Evolutionary conservation across 2,113 vertebrate species (phyloP), one percentile per base, ranked within the genome.

Genomic region (Notothenia coriiceps): DNA sequence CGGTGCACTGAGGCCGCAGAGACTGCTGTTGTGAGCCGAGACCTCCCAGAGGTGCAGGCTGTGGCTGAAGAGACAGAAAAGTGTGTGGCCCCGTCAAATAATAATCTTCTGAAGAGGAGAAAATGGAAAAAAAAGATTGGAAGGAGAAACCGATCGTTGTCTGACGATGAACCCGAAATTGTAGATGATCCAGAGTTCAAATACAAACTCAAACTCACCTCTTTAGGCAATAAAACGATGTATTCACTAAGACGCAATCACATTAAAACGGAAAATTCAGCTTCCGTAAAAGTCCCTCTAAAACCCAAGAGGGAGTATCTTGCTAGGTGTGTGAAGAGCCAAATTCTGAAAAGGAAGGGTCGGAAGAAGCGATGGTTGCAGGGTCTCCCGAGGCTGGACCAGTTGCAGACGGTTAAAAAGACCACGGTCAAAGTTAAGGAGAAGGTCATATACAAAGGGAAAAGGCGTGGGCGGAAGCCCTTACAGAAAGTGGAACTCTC

Each of bases 321-420:
- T 54, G 91, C 93, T 6, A 83, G 94, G 6, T 94, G 94, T 52
- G 87, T 90, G 5, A 94, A 95, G 64, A 95, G 90, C 55, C 91
- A 91, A 59, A 90, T 93, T 17, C 69, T 94, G 15, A 95, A 94
- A 86, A 91, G 93, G 33, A 92, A 93, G 52, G 95, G 94, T 15
- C 85, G 76, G 49, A 95, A 94, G 74, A 94, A 91, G 49, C 80
- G 84, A 15, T 95, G 94, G 94, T 55, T 95, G 70, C 87, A 91
- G 62, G 91, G 91, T 70, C 70, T 93, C 59, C 91, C 73, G 1
- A 89, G 29, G 64, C 43, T 73, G 18, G 95, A 95, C 74, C 84
- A 25, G 46, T 54, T 73, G 9, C 88, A 79, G 71, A 52, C 61
- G 4, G 75, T 80, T 51, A 82, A 79, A 86, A 84, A 91, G 80